Percentiles rank a stretch among this genome's conserved stretches.
These are phyloP conservation scores for Myotis lucifugus DNA, from an alignment of 2,113 vertebrate genomes.

Conservation along the genomic window DNA sequence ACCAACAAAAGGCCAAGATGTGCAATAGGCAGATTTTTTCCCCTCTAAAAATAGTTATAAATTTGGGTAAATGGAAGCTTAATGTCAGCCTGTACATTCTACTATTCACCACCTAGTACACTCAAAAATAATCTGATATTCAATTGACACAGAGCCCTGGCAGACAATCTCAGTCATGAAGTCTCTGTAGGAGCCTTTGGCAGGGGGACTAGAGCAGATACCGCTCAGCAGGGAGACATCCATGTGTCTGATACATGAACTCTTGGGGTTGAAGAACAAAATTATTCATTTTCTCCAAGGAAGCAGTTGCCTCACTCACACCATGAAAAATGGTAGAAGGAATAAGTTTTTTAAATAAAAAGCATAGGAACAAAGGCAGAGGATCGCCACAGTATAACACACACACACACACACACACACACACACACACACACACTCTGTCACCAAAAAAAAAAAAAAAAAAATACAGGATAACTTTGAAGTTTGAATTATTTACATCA, in stretches of 20 bases:
- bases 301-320: background rate
- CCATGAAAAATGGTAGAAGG: background rate
- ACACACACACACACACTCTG: background rate
- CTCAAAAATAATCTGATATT: background rate
- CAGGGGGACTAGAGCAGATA: background rate
- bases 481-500: background rate
- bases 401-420: background rate
- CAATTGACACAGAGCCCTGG: background rate
- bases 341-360: background rate
- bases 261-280: background rate
- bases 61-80: background rate
- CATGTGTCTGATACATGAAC: background rate
- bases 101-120: background rate
- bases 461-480: background rate
- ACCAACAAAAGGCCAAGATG: background rate
- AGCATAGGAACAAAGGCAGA: background rate
- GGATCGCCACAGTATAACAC: accelerated
- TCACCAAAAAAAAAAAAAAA: background rate
- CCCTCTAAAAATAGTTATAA: background rate
- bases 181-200: background rate
- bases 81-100: background rate
- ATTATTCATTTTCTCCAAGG: background rate
- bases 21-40: background rate
- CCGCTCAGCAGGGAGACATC: background rate
- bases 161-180: background rate